Base-by-base conservation (phyloP, 2,113 vertebrate species). In the Sorex araneus region DNA sequence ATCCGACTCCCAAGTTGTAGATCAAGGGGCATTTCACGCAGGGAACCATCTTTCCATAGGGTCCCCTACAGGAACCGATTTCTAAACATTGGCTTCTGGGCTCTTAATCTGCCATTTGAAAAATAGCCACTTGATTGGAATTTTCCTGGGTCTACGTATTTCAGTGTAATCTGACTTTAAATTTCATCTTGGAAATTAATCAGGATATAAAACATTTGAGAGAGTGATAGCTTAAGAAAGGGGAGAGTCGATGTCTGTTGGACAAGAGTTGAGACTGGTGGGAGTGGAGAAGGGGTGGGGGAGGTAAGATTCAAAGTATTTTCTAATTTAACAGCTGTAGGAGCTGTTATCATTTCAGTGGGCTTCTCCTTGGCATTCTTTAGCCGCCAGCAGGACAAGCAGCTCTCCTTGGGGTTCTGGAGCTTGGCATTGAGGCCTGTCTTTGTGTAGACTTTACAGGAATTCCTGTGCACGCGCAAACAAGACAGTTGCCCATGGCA, bases 401-500 rank as follows among this genome's bases (percentile, higher is more conserved):
- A 76, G 23, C 60, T 70, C 80, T 81, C 19, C 84, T 70, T 79
- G 66, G 28, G 16, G 40, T 34, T 28, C 90, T 67, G 87, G 21
- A 83, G 43, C 19, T 13, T 76, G n/a, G 4, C 40, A 57, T 83
- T 95, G 90, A n/a, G 34, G 78, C 87, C 71, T 87, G 30, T 90
- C 90, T 93, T 93, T 77, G 34, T 73, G 90, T 82, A 83, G 50
- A 40, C 23, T 81, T 90, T 90, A 66, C 2, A 73, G 36, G 71
- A 66, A 25, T 83, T 83, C 12, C 13, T 78, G 67, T 83, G 15
- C 77, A 86, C 81, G 40, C 66, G 43, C 85, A 87, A 87, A 87
- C 27, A 87, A 82, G 64, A 90, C 54, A 54, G 54, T 71, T 93
- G 82, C 90, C 75, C 87, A 82, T 50, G 87, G 34, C 77, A 82